phyloP scores from a whole-genome alignment of 2,888 invertebrate species.

The Syrista parreyssii region DNA sequence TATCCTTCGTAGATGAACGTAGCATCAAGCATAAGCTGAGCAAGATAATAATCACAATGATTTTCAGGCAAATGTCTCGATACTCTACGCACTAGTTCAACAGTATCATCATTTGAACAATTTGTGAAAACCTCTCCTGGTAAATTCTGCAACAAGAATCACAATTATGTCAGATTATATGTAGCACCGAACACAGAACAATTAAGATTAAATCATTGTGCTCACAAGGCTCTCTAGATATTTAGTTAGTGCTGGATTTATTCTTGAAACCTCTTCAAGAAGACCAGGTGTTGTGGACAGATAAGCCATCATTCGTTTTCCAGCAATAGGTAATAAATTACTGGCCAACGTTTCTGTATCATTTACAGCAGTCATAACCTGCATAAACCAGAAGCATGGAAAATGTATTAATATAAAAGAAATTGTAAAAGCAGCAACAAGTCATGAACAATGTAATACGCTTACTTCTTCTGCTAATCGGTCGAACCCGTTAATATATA shows the following conservation, averaged over 20 bases:
- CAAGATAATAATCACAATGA: slow-evolving; percentile 55
- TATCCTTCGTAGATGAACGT: slow-evolving; percentile 52
- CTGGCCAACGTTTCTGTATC: slow-evolving; percentile 78
- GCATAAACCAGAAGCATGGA: slow-evolving; percentile 51
- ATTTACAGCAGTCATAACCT: slow-evolving; percentile 75
- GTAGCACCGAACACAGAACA: not conserved
- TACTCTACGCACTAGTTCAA: slow-evolving; percentile 53
- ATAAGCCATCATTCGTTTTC: slow-evolving; percentile 79
- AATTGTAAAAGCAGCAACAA: not conserved
- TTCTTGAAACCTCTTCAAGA: slow-evolving; percentile 78
- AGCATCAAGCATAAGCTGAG: slow-evolving; percentile 59
- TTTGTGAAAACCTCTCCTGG: slow-evolving; percentile 50
- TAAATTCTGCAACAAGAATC: slow-evolving; percentile 37
- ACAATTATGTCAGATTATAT: not conserved
- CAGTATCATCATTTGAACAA: slow-evolving; percentile 55
- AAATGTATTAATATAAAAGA: slow-evolving; percentile 8
- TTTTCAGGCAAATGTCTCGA: slow-evolving; percentile 51
- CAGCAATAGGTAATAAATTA: slow-evolving; percentile 83
- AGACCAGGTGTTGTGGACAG: slow-evolving; percentile 72
- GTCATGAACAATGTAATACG: not conserved
- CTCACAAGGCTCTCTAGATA: slow-evolving; percentile 76
- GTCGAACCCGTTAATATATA: slow-evolving; percentile 72
- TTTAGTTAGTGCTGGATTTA: slow-evolving; percentile 80
- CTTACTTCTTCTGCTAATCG: slow-evolving; percentile 72
- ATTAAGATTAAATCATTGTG: slow-evolving; percentile 20